These are phyloP conservation scores for Merops nubicus DNA, from an alignment of 2,113 vertebrate genomes.

Conservation along the genomic window DNA sequence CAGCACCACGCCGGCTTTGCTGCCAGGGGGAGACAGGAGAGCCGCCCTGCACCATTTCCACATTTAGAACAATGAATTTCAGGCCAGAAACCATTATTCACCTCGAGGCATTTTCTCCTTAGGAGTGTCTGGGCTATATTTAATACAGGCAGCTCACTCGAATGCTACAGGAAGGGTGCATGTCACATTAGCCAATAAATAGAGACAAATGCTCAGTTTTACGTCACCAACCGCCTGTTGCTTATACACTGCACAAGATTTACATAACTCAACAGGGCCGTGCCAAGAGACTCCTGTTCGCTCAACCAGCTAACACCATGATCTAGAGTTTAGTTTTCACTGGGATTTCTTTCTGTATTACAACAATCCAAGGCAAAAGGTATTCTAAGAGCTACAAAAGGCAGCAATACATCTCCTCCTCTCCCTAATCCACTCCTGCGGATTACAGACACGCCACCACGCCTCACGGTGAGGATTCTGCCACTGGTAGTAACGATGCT, in stretches of 20 bases:
- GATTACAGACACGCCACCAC: neutral
- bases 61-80: neutral
- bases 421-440: neutral
- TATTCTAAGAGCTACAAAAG: neutral
- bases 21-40: neutral
- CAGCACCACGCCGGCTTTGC: fast-evolving
- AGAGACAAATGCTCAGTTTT: constrained; percentile 60
- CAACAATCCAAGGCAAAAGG: constrained; percentile 10
- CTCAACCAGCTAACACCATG: constrained; percentile 1
- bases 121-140: constrained; percentile 64
- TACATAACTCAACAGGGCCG: constrained; percentile 41
- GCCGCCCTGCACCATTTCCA: neutral
- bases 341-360: constrained; percentile 14
- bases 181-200: constrained; percentile 56
- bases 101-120: constrained; percentile 41
- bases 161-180: constrained; percentile 36
- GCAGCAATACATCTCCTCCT: neutral
- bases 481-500: neutral
- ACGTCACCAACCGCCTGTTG: constrained; percentile 37
- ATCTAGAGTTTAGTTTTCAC: neutral
- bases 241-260: constrained; percentile 55
- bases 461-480: neutral
- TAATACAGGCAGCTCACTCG: constrained; percentile 60
- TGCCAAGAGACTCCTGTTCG: constrained; percentile 45
- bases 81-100: neutral